Conservation (phyloP, 1,140 invertebrate species). For the Bombus haemorrhoidalis region DNA sequence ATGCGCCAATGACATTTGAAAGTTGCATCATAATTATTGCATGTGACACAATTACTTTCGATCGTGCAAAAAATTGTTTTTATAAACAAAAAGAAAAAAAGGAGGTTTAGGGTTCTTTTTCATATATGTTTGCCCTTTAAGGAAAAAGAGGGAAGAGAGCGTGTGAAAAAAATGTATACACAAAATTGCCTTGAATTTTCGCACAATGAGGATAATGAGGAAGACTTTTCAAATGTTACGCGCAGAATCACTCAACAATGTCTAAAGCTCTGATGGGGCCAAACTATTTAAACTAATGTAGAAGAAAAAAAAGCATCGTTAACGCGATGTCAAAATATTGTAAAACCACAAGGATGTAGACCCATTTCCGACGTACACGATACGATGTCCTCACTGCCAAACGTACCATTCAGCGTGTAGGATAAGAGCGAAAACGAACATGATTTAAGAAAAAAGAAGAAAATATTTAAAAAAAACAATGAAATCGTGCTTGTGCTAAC, state of each 20-base stretch:
- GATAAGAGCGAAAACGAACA: constrained; percentile 56
- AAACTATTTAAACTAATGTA: constrained; percentile 70
- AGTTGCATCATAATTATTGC: not conserved
- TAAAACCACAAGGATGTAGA: constrained; percentile 44
- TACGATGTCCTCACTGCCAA: constrained; percentile 80
- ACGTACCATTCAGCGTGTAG: constrained; percentile 72
- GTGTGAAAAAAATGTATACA: not conserved
- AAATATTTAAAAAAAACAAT: constrained; percentile 49
- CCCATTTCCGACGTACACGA: constrained; percentile 69
- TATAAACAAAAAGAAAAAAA: not conserved
- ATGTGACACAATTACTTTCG: not conserved
- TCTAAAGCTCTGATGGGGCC: constrained; percentile 77
- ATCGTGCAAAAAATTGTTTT: constrained; percentile 10
- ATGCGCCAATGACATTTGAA: constrained; percentile 62
- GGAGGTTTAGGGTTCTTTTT: not conserved
- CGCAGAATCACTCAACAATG: constrained; percentile 63
- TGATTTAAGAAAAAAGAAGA: constrained; percentile 18
- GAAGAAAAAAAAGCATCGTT: constrained; percentile 56
- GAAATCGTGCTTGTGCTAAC: constrained; percentile 66
- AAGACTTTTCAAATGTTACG: constrained; percentile 44
- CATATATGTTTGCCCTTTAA: not conserved
- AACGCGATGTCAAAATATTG: constrained; percentile 50
- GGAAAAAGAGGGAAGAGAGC: not conserved
- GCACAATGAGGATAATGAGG: not conserved
- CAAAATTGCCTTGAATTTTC: constrained; percentile 16